Percentiles rank a stretch among this genome's conserved stretches.
phyloP scores from a whole-genome alignment of 2,113 vertebrate species.

The Fregata magnificens region DNA sequence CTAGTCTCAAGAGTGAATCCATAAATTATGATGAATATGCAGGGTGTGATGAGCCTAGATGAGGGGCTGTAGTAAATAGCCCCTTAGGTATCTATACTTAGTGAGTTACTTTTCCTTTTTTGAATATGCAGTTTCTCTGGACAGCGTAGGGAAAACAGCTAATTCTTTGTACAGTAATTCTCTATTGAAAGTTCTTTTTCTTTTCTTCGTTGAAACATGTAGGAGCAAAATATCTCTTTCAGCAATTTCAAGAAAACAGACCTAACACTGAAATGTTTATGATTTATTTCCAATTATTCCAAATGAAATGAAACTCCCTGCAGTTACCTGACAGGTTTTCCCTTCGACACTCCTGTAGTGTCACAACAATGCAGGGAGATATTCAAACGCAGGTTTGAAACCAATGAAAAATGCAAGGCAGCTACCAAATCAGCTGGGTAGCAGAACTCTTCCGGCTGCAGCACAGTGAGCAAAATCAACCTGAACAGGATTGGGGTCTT shows the following conservation, averaged over 20 bases:
- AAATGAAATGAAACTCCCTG: not conserved
- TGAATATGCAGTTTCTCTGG: not conserved
- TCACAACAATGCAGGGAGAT: not conserved
- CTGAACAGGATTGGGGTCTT: not conserved
- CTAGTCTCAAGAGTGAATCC: not conserved
- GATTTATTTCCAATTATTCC: not conserved
- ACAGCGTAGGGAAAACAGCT: not conserved
- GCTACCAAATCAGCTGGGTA: not conserved
- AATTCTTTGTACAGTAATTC: not conserved
- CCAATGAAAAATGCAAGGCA: not conserved
- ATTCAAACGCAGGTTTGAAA: not conserved
- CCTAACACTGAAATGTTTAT: not conserved
- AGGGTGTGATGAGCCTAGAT: not conserved
- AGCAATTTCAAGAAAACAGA: not conserved
- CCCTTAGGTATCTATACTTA: not conserved
- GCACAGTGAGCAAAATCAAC: not conserved
- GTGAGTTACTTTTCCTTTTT: not conserved
- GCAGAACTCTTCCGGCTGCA: not conserved
- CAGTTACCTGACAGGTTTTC: not conserved
- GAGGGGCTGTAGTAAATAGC: not conserved
- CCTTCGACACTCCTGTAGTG: not conserved
- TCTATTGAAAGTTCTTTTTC: not conserved
- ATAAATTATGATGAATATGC: not conserved
- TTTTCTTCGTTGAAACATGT: not conserved
- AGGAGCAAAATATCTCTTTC: not conserved